Evolutionary conservation across 2,797 vertebrate species (phyloP).

Genomic region (Helarctos malayanus): DNA sequence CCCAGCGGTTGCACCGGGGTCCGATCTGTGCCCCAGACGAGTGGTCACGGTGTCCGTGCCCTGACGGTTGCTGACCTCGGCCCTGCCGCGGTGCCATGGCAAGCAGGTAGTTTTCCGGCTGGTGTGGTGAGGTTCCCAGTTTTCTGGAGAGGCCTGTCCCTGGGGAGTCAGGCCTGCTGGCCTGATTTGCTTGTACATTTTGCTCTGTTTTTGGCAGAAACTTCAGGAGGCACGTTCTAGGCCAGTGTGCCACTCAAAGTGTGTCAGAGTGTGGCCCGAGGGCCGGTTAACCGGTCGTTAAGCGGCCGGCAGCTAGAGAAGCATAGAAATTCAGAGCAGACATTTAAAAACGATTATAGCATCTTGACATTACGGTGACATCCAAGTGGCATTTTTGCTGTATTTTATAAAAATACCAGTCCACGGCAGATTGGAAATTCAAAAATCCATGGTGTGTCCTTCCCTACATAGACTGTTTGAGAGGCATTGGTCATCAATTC

Average conservation of each 20-base stretch:
- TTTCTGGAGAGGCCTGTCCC: not conserved
- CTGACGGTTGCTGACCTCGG: not conserved
- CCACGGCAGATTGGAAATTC: constrained; percentile 17
- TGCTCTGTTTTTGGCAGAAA: constrained; percentile 28
- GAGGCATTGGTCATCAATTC: not conserved
- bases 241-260: not conserved
- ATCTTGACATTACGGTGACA: constrained; percentile 37
- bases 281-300: not conserved
- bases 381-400: constrained; percentile 61
- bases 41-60: not conserved
- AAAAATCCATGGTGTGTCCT: not conserved
- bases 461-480: not conserved
- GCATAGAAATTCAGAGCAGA: constrained; percentile 15
- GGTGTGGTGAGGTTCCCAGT: not conserved
- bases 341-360: constrained; percentile 31
- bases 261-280: not conserved
- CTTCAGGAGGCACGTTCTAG: not conserved
- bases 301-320: not conserved
- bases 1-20: not conserved
- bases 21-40: not conserved
- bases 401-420: constrained; percentile 56
- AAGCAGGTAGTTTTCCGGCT: not conserved
- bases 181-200: constrained; percentile 18
- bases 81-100: not conserved
- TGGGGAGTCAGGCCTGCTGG: not conserved